A percentile compares a stretch with the other conserved stretches of the same genome.
phyloP scores from a whole-genome alignment of 2,888 invertebrate genomes.

The Galerucella nymphaeae region DNA sequence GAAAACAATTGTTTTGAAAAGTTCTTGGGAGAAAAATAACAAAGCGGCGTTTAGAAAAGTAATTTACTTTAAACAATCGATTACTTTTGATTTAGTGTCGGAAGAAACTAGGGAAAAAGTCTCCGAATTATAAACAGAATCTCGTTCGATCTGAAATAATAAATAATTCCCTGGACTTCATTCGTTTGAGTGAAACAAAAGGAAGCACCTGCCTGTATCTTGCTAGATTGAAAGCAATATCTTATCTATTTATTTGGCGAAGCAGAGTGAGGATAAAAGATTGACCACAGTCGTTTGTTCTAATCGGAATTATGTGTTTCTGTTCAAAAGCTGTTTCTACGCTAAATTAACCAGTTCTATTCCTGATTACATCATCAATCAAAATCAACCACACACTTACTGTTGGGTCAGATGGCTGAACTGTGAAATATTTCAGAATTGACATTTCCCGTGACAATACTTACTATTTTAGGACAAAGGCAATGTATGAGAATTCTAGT shows the following conservation, averaged over 20 bases:
- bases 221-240: conserved; percentile 43
- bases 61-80: conserved; percentile 21
- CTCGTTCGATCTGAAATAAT: conserved; percentile 36
- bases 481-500: background rate
- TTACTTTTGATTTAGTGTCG: conserved; percentile 11
- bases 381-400: conserved; percentile 57
- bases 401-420: conserved; percentile 38
- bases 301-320: conserved; percentile 54
- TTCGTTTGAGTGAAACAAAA: conserved; percentile 46
- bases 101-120: conserved; percentile 13
- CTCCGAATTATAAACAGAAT: conserved; percentile 22
- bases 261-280: conserved; percentile 46
- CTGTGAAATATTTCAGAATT: conserved; percentile 41
- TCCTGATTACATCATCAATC: conserved; percentile 59
- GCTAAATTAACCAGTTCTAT: conserved; percentile 54
- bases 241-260: conserved; percentile 46
- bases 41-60: background rate
- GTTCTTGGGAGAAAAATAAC: background rate
- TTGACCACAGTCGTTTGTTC: conserved; percentile 23
- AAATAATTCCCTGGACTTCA: conserved; percentile 42
- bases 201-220: conserved; percentile 44
- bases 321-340: conserved; percentile 52
- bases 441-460: conserved; percentile 28
- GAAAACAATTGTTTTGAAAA: conserved; percentile 9
- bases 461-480: background rate